Evolutionary conservation across 2,797 vertebrate genomes (phyloP).

Genomic region (Potorous gilbertii): DNA sequence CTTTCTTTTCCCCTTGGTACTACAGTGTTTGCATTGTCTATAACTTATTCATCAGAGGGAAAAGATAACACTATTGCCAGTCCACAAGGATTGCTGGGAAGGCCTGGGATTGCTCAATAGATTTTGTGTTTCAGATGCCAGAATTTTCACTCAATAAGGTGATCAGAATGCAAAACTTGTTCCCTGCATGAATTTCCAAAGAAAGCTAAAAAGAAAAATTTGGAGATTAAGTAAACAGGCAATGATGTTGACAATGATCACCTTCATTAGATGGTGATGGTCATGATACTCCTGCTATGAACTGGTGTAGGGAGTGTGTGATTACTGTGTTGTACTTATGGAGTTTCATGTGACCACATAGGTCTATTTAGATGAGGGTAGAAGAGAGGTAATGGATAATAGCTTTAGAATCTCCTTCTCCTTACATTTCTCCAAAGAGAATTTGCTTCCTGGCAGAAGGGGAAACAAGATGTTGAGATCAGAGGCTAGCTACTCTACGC

Average conservation of each 20-base stretch:
- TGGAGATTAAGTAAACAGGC: background rate
- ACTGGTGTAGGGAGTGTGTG: background rate
- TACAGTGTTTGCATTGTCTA: background rate
- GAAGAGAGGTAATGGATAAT: background rate
- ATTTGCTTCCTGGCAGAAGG: background rate
- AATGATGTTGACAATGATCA: background rate
- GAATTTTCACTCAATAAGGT: background rate
- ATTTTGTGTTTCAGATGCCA: background rate
- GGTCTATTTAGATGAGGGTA: no score
- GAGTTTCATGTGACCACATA: background rate
- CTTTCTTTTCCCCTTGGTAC: background rate
- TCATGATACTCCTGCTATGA: background rate
- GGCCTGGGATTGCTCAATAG: background rate
- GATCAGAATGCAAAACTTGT: background rate
- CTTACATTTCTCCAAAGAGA: background rate
- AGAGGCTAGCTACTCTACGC: background rate
- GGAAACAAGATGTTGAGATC: background rate
- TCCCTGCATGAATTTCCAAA: background rate
- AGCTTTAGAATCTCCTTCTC: background rate
- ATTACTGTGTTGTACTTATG: background rate
- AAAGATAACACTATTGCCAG: background rate
- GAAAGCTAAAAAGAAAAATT: background rate
- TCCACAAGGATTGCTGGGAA: background rate
- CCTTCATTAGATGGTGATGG: background rate
- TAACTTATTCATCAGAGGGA: background rate